Evolutionary conservation across 2,797 vertebrate species (phyloP).

Genomic region (Epinephelus malabaricus): DNA sequence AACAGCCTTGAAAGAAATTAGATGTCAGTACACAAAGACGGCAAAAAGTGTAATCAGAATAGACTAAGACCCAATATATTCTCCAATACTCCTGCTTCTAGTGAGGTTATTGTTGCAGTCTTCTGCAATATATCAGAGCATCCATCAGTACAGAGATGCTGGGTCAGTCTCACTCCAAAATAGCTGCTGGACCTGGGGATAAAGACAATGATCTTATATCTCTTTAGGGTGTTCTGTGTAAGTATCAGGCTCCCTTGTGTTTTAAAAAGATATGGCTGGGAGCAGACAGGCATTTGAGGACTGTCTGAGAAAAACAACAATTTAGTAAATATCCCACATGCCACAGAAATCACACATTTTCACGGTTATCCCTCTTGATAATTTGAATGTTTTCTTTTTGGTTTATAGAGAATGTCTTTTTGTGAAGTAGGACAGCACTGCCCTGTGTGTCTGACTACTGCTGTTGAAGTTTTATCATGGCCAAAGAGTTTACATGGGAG

Average conservation of each 20-base stretch:
- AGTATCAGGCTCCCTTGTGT: constrained; percentile 49
- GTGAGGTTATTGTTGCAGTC: constrained; percentile 41
- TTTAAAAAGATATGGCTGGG: constrained; percentile 54
- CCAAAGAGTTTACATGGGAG: background rate
- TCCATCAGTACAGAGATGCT: constrained; percentile 38
- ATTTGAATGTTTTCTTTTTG: constrained; percentile 51
- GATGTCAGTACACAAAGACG: constrained; percentile 15
- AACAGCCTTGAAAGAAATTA: constrained; percentile 19
- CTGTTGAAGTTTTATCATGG: constrained; percentile 20
- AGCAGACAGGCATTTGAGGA: constrained; percentile 59
- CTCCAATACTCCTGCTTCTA: constrained; percentile 22
- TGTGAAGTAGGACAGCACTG: constrained; percentile 12
- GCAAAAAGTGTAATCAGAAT: constrained; percentile 29
- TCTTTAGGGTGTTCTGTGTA: constrained; percentile 51
- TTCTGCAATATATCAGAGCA: constrained; percentile 33
- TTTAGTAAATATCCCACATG: constrained; percentile 61
- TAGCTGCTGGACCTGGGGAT: constrained; percentile 53
- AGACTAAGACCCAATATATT: constrained; percentile 27
- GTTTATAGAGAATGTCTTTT: constrained; percentile 34
- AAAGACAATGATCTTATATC: constrained; percentile 64
- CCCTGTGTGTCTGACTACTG: constrained; percentile 7
- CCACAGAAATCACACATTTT: constrained; percentile 54
- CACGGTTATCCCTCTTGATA: constrained; percentile 43
- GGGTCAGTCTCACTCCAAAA: constrained; percentile 48
- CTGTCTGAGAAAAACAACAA: constrained; percentile 55